Evolutionary conservation across 2,888 invertebrate species (phyloP).

Genomic region (Cosmia trapezina): DNA sequence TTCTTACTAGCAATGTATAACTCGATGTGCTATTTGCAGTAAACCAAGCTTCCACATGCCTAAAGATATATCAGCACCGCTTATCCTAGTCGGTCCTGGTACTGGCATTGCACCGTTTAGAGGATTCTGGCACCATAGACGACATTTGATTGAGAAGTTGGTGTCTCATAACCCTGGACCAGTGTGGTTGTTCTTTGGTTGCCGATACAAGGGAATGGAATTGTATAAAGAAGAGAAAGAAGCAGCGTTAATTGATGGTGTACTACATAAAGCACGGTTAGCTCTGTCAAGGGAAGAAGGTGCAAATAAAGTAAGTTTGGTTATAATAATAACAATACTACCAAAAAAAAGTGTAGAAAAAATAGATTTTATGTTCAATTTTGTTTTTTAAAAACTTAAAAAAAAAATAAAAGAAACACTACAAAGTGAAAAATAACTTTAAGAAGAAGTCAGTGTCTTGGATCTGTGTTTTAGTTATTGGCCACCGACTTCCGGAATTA

Average conservation of each 20-base stretch:
- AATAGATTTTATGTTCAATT: not conserved
- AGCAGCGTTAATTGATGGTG: slow-evolving; percentile 92
- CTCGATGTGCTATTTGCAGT: slow-evolving; percentile 85
- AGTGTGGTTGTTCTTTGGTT: slow-evolving; percentile 97
- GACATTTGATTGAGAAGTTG: slow-evolving; percentile 72
- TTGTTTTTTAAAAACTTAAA: not conserved
- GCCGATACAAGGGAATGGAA: slow-evolving; percentile 94
- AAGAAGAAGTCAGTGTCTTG: too few relatives aligned
- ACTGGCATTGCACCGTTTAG: slow-evolving; percentile 98
- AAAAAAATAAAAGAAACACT: too few relatives aligned
- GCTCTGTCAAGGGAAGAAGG: slow-evolving; percentile 95
- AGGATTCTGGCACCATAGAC: slow-evolving; percentile 97
- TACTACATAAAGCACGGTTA: slow-evolving; percentile 93
- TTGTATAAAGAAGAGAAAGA: slow-evolving; percentile 95
- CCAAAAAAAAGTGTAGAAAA: too few relatives aligned
- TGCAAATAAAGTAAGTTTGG: slow-evolving; percentile 92
- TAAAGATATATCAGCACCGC: slow-evolving; percentile 92
- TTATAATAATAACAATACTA: not conserved
- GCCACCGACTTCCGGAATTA: too few relatives aligned
- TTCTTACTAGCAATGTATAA: slow-evolving; percentile 29
- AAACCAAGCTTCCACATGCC: slow-evolving; percentile 97
- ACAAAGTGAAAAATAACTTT: too few relatives aligned
- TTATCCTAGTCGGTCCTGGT: slow-evolving; percentile 97
- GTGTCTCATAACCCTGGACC: slow-evolving; percentile 74
- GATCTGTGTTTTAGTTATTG: too few relatives aligned